A percentile compares a stretch with the other conserved stretches of the same genome.
These are phyloP conservation scores for Heliornis fulica DNA, from an alignment of 2,113 vertebrate species.

Conservation along the genomic window DNA sequence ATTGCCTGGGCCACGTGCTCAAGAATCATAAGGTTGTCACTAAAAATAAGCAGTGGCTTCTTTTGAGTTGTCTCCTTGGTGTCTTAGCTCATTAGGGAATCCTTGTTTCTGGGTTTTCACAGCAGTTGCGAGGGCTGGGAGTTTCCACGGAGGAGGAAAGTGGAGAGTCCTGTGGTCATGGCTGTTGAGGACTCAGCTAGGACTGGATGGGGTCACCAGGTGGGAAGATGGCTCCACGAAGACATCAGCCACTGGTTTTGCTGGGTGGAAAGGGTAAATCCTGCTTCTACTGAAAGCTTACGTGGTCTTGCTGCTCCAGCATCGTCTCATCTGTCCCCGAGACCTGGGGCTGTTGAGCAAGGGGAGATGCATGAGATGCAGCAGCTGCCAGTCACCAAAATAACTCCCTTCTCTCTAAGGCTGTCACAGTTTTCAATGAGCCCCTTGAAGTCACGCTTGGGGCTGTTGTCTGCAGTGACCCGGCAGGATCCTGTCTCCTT, in stretches of 20 bases:
- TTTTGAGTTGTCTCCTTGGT: not conserved
- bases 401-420: not conserved
- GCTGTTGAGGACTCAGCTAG: not conserved
- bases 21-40: constrained; percentile 34
- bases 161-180: not conserved
- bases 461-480: not conserved
- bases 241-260: not conserved
- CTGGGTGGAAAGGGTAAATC: not conserved
- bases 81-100: not conserved
- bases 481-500: not conserved
- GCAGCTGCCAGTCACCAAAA: constrained; percentile 25
- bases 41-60: constrained; percentile 52
- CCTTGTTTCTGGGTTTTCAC: not conserved
- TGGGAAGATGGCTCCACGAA: fast-evolving
- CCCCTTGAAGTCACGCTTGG: not conserved
- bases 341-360: not conserved
- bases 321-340: fast-evolving
- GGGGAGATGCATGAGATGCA: not conserved
- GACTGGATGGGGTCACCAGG: not conserved
- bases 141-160: not conserved
- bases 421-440: not conserved
- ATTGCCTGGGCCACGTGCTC: constrained; percentile 28
- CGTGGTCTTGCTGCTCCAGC: not conserved
- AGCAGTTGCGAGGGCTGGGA: not conserved
- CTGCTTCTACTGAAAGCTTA: not conserved